Evolutionary conservation across 1,140 invertebrate genomes (phyloP).

Genomic region (Drosophila guanche): DNA sequence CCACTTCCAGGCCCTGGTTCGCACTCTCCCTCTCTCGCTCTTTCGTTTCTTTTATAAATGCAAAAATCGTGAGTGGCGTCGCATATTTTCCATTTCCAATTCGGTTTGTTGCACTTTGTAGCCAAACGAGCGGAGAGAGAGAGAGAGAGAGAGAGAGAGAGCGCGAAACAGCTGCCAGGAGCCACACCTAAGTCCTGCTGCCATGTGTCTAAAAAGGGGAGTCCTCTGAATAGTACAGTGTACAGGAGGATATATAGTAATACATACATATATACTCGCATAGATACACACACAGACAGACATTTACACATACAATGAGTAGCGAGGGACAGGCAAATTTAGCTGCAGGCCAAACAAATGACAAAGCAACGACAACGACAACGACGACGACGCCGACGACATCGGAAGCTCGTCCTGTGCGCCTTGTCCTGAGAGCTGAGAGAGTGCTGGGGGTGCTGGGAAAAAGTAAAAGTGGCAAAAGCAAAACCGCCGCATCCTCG

Average conservation of each 20-base stretch:
- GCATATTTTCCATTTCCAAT: constrained; percentile 64
- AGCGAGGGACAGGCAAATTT: constrained; percentile 65
- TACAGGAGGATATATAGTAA: too few species aligned
- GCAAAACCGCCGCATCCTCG: constrained; percentile 60
- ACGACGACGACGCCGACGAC: constrained; percentile 44
- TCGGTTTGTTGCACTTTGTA: constrained; percentile 80
- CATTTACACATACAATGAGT: too few species aligned
- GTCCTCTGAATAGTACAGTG: too few species aligned
- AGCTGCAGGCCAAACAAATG: constrained; percentile 80
- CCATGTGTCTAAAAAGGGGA: constrained; percentile 14
- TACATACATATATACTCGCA: too few species aligned
- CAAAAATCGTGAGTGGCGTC: constrained; percentile 44
- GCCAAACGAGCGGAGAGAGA: not conserved
- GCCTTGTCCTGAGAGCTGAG: constrained; percentile 62
- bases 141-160: constrained; percentile 2
- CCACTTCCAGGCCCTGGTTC: constrained; percentile 14
- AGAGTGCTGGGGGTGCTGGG: constrained; percentile 3
- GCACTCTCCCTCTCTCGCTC: not conserved
- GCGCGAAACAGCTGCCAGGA: constrained; percentile 68
- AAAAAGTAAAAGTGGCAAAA: constrained; percentile 78
- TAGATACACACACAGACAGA: constrained; percentile 14
- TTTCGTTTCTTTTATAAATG: constrained; percentile 47
- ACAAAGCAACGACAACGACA: constrained; percentile 61
- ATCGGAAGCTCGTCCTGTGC: constrained; percentile 56
- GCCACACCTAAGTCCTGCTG: constrained; percentile 74